These are phyloP conservation scores for Plecturocebus donacophilus DNA, from an alignment of 2,113 vertebrate species.

Conservation along the genomic window DNA sequence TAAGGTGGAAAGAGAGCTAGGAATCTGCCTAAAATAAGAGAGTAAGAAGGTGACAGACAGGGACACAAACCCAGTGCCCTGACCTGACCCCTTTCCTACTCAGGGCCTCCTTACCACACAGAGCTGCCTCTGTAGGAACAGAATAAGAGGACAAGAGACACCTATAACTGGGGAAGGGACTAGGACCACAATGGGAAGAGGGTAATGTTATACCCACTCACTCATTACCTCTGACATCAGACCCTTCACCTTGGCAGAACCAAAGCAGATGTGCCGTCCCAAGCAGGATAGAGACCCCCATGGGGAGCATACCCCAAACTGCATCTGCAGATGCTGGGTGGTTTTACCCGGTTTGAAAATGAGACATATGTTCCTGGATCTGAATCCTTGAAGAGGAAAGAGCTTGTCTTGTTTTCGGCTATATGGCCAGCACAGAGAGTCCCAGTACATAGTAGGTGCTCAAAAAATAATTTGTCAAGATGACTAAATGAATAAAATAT, in stretches of 20 bases:
- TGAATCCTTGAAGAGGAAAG: not conserved
- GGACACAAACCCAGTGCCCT: not conserved
- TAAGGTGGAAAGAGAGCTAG: not conserved
- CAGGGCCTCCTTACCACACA: not conserved
- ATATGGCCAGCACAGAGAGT: not conserved
- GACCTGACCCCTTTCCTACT: not conserved
- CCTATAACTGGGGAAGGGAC: too few relatives aligned
- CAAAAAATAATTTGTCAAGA: not conserved
- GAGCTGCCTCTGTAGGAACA: not conserved
- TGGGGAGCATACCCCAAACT: fast-evolving
- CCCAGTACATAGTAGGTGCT: not conserved
- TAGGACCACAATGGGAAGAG: not conserved
- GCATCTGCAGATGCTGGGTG: not conserved
- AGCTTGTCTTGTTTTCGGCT: too few relatives aligned
- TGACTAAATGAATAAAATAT: not conserved
- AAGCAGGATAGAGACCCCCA: not conserved
- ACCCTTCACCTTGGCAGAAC: not conserved
- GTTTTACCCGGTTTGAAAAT: not conserved
- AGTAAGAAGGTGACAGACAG: not conserved
- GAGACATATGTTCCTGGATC: not conserved
- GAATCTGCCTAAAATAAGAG: not conserved
- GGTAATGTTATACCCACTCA: fast-evolving
- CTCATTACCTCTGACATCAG: not conserved
- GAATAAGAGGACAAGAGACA: not conserved
- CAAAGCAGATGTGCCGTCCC: not conserved